Evolutionary conservation across 2,888 invertebrate genomes (phyloP), one percentile per base, ranked within the genome.

Genomic region (Dynastes grantii): DNA sequence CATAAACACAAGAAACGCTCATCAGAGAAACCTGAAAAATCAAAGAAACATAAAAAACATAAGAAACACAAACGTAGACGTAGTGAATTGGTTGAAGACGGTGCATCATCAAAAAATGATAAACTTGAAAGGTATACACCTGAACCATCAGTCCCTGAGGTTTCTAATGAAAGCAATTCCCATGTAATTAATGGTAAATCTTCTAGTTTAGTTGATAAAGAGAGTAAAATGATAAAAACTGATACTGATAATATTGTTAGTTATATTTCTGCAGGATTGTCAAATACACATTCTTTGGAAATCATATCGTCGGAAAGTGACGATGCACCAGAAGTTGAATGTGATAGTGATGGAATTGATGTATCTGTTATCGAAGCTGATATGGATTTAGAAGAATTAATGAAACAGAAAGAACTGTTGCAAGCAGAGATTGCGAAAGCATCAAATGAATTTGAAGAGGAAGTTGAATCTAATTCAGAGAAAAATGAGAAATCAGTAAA

Each of bases 361-460:
- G 92, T 95, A 78, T 92, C 92, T 8, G 92, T 95, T 78, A 94
- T 95, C 78, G 96, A 96, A 87, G 96, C 96, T 82, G 96, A 96
- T 84, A 92, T 96, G 83, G 96, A 97, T 87, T 89, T 97, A 40
- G 97, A 97, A 85, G 97, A 97, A 82, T 89, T 97, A 78, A 97
- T 97, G 96, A 94, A 94, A 85, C 96, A 97, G 87, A 97, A 97
- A 89, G 96, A 95, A 85, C 84, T 94, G 63, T 89, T 96, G 64
- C 96, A 96, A 89, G 95, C 95, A 55, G 95, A 95, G 80, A 95
- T 94, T 86, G 91, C 92, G 85, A 95, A 94, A 0, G 94, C 94
- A 81, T 91, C 89, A 81, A 92, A 92, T 49, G 91, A 92, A 68
- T 92, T 92, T 64, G 92, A 92, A 76, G 84, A 83, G 5, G 80